These are phyloP conservation scores for Tetramorium alpestre DNA, from an alignment of 1,140 invertebrate genomes.

Conservation along the genomic window DNA sequence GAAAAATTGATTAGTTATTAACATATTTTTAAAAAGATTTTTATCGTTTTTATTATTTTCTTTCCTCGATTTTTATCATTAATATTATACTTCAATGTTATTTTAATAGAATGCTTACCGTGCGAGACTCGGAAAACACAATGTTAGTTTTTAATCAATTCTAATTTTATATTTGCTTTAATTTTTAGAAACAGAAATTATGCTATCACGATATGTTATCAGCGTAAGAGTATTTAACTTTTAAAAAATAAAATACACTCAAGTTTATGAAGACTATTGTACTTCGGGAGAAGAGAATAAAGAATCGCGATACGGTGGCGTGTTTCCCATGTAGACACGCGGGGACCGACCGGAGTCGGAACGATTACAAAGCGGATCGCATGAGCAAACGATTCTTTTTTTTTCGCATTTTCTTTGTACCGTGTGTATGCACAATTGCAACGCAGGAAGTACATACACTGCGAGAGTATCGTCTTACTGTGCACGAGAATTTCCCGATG, in stretches of 20 bases:
- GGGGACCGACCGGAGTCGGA: constrained; percentile 17
- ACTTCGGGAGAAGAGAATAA: neutral
- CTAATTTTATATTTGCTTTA: neutral
- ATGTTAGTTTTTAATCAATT: neutral
- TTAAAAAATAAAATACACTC: neutral
- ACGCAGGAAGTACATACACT: neutral
- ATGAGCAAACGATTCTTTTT: constrained; percentile 41
- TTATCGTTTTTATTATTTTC: neutral
- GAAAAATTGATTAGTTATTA: neutral
- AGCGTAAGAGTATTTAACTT: neutral
- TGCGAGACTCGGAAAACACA: neutral
- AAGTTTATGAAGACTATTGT: constrained; percentile 21
- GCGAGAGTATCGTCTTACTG: constrained; percentile 41
- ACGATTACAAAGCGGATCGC: constrained; percentile 19
- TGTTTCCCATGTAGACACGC: constrained; percentile 6
- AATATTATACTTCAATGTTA: neutral
- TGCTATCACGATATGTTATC: neutral
- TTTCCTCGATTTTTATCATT: neutral
- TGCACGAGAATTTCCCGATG: neutral
- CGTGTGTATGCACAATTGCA: constrained; percentile 40
- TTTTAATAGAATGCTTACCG: neutral
- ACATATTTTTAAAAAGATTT: neutral
- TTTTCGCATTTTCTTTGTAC: constrained; percentile 37
- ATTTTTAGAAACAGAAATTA: neutral
- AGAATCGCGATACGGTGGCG: neutral